Percentiles rank a stretch among this genome's conserved stretches.
phyloP scores from a whole-genome alignment of 2,888 invertebrate species.

The Sclerodermus sp. region DNA sequence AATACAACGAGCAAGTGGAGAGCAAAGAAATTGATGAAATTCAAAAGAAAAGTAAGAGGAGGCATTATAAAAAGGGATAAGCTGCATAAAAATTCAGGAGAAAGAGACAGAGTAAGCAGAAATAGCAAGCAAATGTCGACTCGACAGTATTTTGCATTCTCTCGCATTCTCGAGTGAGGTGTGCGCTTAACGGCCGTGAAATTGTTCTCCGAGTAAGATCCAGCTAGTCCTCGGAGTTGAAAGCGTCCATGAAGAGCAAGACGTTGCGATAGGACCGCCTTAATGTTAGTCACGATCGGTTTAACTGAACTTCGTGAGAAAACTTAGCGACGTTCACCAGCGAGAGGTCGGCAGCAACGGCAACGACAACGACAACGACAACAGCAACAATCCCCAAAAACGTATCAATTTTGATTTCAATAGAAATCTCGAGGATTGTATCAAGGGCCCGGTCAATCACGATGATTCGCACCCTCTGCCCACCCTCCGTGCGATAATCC shows the following conservation, averaged over 20 bases:
- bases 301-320: constrained; percentile 1
- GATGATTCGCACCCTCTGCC: too few relatives aligned
- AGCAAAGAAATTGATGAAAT: too few relatives aligned
- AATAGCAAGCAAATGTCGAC: too few relatives aligned
- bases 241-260: constrained; percentile 6
- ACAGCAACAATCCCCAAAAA: constrained; percentile 2
- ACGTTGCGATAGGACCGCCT: constrained; percentile 2
- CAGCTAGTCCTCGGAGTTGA: not conserved
- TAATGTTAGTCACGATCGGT: constrained; percentile 13
- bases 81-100: too few relatives aligned
- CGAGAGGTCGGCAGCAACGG: not conserved
- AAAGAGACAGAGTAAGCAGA: too few relatives aligned
- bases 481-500: too few relatives aligned
- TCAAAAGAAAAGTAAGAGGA: too few relatives aligned
- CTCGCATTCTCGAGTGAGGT: constrained; percentile 11
- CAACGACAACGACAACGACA: constrained; percentile 3
- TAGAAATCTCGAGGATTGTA: too few relatives aligned
- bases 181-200: constrained; percentile 31
- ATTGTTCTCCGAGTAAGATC: constrained; percentile 14
- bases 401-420: too few relatives aligned
- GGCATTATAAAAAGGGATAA: too few relatives aligned
- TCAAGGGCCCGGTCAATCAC: too few relatives aligned
- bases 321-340: constrained; percentile 1
- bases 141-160: constrained; percentile 17
- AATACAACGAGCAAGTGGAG: too few relatives aligned